These are phyloP conservation scores for Pterocles gutturalis DNA, from an alignment of 2,113 vertebrate species.

Conservation along the genomic window DNA sequence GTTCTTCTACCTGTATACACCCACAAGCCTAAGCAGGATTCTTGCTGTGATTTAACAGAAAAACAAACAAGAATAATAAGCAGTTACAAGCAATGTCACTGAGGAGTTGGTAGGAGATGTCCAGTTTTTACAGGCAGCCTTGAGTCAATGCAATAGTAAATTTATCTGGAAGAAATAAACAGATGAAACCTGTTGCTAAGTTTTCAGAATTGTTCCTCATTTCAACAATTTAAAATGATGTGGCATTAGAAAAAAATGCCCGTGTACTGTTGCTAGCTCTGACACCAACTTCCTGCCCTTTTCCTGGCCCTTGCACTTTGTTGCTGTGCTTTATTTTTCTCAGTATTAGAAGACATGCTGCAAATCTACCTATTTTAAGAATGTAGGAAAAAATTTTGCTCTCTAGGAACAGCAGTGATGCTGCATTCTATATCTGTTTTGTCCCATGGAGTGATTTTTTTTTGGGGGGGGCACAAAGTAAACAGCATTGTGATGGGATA, in stretches of 20 bases:
- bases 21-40: not conserved
- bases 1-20: not conserved
- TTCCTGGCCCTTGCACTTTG: not conserved
- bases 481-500: not conserved
- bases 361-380: not conserved
- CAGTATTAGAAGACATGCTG: not conserved
- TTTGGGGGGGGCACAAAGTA: not conserved
- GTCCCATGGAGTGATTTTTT: not conserved
- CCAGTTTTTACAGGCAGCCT: not conserved
- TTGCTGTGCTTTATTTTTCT: not conserved
- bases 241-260: not conserved
- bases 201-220: not conserved
- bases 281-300: not conserved
- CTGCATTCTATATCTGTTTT: not conserved
- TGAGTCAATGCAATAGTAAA: not conserved
- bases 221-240: not conserved
- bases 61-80: not conserved
- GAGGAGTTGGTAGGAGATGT: not conserved
- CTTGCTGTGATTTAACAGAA: not conserved
- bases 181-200: not conserved
- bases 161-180: not conserved
- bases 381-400: not conserved
- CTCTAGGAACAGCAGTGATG: not conserved
- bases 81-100: not conserved
- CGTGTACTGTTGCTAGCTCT: not conserved